Base-by-base conservation (phyloP, 1,140 invertebrate genomes). In the Lasaia peninsularis region DNA sequence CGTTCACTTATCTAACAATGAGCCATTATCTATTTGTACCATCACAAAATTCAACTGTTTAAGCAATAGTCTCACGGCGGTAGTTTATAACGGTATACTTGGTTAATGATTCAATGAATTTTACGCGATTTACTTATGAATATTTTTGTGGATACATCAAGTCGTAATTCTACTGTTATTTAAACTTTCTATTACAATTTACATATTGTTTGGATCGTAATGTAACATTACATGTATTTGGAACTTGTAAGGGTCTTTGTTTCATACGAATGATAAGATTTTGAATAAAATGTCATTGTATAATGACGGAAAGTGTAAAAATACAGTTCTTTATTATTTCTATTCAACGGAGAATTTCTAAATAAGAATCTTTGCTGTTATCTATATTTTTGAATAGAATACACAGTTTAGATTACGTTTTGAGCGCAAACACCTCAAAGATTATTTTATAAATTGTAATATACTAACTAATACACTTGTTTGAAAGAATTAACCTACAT, bases 1-100 rank as follows among this genome's bases (percentile, higher is more conserved):
- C 65, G 62, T 61, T 67, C 40, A 53, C 56, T 60, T 67, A 62
- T 55, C 58, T 67, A 67, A 71, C 68, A 67, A 70, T 64, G 60
- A 62, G 63, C 24, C 52, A 40, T 65, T 71, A 71, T 71, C 69
- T 71, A 71, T 71, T 52, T 59, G 61, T 63, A 62, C 69, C 69
- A 71, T 68, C 65, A 56, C 58, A 63, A 56, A 60, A 64, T 56
- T 56, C 53, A 60, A 63, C 34, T 65, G 62, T 70, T 67, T 70
- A 58, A 67, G 62, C 55, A 61, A 60, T 58, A 64, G 53, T 69
- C 67, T 69, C 64, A 69, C 67, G 64, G 56, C 50, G 61, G 65
- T 58, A 35, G 65, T 59, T 64, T 58, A 52, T 65, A 60, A 58
- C 55, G 62, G 57, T 57, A 56, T 48, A 50, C 60, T 60, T 55